phyloP scores from a whole-genome alignment of 2,888 invertebrate genomes.

The Willowsia nigromaculata region DNA sequence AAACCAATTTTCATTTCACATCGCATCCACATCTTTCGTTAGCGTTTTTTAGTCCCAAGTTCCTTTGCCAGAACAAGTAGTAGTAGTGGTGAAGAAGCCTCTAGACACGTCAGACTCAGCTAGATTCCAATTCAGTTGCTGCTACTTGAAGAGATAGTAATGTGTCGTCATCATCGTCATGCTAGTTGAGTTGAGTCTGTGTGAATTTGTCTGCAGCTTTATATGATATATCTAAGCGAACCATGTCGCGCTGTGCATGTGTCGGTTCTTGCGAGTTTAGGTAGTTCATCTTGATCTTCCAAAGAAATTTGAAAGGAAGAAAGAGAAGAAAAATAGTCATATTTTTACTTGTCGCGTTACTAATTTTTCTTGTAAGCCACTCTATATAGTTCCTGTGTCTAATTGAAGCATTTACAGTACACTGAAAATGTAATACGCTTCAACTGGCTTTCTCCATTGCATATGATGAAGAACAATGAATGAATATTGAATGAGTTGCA shows the following conservation, averaged over 20 bases:
- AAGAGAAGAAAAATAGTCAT: not conserved
- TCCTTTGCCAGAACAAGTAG: not conserved
- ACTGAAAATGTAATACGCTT: too few species aligned
- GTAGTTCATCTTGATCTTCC: slow-evolving; percentile 48
- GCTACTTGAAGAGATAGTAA: not conserved
- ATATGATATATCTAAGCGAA: not conserved
- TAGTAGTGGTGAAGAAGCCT: not conserved
- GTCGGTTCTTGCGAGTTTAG: not conserved
- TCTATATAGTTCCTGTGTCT: too few species aligned
- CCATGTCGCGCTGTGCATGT: not conserved
- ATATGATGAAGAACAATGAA: too few species aligned
- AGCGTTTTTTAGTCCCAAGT: not conserved
- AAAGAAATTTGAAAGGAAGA: not conserved
- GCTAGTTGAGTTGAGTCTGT: slow-evolving; percentile 34
- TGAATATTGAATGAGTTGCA: too few species aligned
- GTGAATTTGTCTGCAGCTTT: slow-evolving; percentile 45
- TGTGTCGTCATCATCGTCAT: slow-evolving; percentile 46
- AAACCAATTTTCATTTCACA: slow-evolving; percentile 6
- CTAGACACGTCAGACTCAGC: not conserved
- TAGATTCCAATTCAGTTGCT: not conserved
- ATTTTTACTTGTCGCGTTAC: not conserved
- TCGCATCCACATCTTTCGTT: not conserved
- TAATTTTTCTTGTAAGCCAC: not conserved
- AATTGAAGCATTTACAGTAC: too few species aligned
- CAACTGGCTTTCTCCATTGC: too few species aligned